Percentiles rank a stretch among this genome's conserved stretches.
Evolutionary conservation across 2,888 invertebrate genomes (phyloP).

Genomic region (Pammene aurita): DNA sequence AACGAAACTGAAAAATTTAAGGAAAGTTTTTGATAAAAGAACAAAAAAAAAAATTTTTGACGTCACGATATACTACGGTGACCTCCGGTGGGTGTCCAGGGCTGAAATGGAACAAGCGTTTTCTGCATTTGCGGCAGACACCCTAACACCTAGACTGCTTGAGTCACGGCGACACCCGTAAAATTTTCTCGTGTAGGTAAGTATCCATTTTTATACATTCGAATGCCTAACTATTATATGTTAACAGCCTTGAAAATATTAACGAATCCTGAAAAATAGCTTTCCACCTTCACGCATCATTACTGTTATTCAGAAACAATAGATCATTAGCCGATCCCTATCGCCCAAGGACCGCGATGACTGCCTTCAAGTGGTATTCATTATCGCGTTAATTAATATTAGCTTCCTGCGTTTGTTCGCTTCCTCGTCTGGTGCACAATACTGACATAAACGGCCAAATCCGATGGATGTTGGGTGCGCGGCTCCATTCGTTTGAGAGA

Average conservation of each 20-base stretch:
- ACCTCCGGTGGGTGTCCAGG: too few relatives aligned
- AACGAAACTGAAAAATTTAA: too few relatives aligned
- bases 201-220: not conserved
- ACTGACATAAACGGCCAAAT: conserved; percentile 76
- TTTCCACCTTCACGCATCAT: conserved; percentile 38
- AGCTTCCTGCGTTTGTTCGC: conserved; percentile 78
- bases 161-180: too few relatives aligned
- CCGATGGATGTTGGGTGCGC: conserved; percentile 60
- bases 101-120: too few relatives aligned
- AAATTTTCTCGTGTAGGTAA: too few relatives aligned
- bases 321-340: conserved; percentile 40
- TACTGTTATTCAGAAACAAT: conserved; percentile 40
- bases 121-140: too few relatives aligned
- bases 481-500: conserved; percentile 50
- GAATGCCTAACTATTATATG: not conserved
- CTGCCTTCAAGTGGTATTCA: conserved; percentile 44
- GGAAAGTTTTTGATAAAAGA: too few relatives aligned
- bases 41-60: too few relatives aligned
- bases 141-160: too few relatives aligned
- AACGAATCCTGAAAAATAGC: conserved; percentile 2
- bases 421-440: conserved; percentile 77
- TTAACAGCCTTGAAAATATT: not conserved
- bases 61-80: too few relatives aligned
- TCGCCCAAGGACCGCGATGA: conserved; percentile 39
- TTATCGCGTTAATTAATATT: conserved; percentile 75